Evolutionary conservation across 2,888 invertebrate species (phyloP).

Genomic region (Apodemia hepburni): DNA sequence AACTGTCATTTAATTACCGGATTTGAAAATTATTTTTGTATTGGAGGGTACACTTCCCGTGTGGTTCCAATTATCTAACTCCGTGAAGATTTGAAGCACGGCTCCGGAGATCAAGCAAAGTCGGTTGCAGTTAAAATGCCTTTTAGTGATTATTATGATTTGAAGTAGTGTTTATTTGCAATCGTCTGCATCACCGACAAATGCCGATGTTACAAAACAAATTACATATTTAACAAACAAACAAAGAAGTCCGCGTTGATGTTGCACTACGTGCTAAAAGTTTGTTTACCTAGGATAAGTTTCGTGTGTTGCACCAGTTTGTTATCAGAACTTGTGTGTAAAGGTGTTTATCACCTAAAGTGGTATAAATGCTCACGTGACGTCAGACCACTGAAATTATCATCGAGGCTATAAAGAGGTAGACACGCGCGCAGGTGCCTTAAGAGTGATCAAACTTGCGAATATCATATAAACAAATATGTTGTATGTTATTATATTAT

Average conservation of each 20-base stretch:
- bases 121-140: too few species aligned
- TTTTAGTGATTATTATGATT: too few species aligned
- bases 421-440: slow-evolving; percentile 58
- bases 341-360: slow-evolving; percentile 43
- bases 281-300: slow-evolving; percentile 21
- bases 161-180: too few species aligned
- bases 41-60: too few species aligned
- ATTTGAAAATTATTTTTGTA: too few species aligned
- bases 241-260: not conserved
- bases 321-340: slow-evolving; percentile 43
- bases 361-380: slow-evolving; percentile 38
- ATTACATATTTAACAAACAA: too few species aligned
- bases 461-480: slow-evolving; percentile 17
- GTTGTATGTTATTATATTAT: not conserved
- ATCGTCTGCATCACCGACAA: too few species aligned
- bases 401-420: slow-evolving; percentile 62
- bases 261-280: slow-evolving; percentile 14
- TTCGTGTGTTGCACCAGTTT: slow-evolving; percentile 41
- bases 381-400: slow-evolving; percentile 60
- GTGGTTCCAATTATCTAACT: too few species aligned
- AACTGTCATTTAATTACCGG: too few species aligned
- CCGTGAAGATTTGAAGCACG: too few species aligned
- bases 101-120: too few species aligned
- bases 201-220: too few species aligned
- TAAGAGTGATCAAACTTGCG: slow-evolving; percentile 42